phyloP scores from a whole-genome alignment of 2,888 invertebrate species.

The Epirrhoe tristata region DNA sequence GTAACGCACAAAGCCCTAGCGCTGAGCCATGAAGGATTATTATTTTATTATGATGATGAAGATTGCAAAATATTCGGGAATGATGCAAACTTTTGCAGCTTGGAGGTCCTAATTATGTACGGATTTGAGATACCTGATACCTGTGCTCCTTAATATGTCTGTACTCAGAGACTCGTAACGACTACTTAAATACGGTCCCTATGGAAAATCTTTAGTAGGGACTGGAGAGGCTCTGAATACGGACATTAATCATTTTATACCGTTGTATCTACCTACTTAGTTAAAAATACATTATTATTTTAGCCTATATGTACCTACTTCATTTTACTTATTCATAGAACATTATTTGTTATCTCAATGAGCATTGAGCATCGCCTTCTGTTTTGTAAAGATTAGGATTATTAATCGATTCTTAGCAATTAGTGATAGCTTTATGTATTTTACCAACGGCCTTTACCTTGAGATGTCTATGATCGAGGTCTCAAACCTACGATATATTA shows the following conservation, averaged over 20 bases:
- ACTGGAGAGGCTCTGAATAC: no score
- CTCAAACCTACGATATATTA: conserved; percentile 6
- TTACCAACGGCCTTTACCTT: conserved; percentile 37
- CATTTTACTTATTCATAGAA: no score
- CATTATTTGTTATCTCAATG: neutral
- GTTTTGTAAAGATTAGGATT: conserved; percentile 23
- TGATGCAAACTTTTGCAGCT: neutral
- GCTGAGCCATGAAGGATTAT: neutral
- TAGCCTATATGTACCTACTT: no score
- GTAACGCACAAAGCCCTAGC: conserved; percentile 3
- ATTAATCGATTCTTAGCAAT: conserved; percentile 31
- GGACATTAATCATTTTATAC: no score
- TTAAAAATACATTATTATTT: no score
- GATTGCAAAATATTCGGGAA: neutral
- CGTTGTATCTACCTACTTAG: no score
- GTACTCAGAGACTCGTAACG: no score
- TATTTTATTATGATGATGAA: no score
- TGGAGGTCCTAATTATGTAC: neutral
- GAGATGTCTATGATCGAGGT: conserved; percentile 27
- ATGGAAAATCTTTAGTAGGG: no score
- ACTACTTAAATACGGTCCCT: no score
- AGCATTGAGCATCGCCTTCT: conserved; percentile 9
- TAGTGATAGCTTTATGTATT: conserved; percentile 23
- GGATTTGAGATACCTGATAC: neutral
- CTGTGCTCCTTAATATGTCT: no score